These are phyloP conservation scores for Xanthia icteritia DNA, from an alignment of 2,888 invertebrate genomes.

Conservation along the genomic window DNA sequence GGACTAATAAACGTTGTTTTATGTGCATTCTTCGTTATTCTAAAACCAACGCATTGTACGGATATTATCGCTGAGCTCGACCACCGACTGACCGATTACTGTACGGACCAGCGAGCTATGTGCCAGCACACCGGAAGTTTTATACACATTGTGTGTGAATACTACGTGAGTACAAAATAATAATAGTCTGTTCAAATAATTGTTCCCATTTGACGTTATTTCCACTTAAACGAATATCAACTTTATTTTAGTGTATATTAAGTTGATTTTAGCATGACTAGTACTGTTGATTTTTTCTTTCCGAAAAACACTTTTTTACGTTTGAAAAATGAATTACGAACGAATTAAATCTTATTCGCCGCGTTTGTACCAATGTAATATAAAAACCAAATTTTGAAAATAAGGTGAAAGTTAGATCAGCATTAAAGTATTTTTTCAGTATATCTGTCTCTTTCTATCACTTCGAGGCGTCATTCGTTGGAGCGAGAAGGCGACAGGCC, in stretches of 20 bases:
- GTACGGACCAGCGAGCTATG: not conserved
- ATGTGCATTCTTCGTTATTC: conserved; percentile 12
- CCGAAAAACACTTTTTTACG: not conserved
- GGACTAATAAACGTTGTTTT: not conserved
- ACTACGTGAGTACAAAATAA: conserved; percentile 18
- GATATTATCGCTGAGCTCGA: not conserved
- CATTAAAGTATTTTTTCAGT: not conserved
- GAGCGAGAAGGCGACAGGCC: not conserved
- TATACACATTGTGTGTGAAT: conserved; percentile 20
- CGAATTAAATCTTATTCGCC: not conserved
- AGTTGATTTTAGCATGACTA: not conserved
- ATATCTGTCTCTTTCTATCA: not conserved
- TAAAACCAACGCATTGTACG: not conserved
- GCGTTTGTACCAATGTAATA: not conserved
- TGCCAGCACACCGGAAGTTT: not conserved
- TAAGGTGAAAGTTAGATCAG: not conserved
- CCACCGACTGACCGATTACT: conserved; percentile 1
- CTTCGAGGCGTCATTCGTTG: not conserved
- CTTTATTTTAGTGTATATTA: accelerated
- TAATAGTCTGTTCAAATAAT: not conserved
- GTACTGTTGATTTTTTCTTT: not conserved
- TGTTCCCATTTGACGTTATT: not conserved
- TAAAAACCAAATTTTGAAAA: not conserved
- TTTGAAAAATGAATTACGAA: not conserved
- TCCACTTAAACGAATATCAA: not conserved